Conservation (phyloP, 2,113 vertebrate species). For the Apus apus region DNA sequence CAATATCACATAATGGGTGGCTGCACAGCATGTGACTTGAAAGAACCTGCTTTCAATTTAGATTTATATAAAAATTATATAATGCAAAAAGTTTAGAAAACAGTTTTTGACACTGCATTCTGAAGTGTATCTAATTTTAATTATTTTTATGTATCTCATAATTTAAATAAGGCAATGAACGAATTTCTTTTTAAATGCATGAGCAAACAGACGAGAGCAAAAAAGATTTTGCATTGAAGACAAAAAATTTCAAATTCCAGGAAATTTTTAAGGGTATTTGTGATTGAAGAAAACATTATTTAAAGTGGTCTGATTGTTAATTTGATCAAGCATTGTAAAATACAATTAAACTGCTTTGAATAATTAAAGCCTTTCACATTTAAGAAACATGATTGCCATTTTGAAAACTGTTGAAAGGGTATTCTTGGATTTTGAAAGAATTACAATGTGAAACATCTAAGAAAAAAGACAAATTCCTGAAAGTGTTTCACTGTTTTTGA, state of each 20-base stretch:
- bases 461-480: not conserved
- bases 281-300: not conserved
- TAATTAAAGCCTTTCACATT: not conserved
- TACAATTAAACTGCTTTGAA: not conserved
- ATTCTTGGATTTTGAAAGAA: not conserved
- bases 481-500: not conserved
- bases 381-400: not conserved
- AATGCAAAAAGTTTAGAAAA: not conserved
- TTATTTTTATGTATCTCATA: not conserved
- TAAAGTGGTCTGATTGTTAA: not conserved
- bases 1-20: not conserved
- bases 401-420: not conserved
- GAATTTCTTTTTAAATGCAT: not conserved
- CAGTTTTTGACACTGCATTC: not conserved
- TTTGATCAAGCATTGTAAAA: not conserved
- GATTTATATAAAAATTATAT: not conserved
- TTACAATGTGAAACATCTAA: not conserved
- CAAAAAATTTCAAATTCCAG: not conserved
- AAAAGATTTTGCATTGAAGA: not conserved
- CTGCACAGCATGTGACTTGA: not conserved
- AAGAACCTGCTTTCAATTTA: not conserved
- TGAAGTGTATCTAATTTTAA: not conserved
- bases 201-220: not conserved
- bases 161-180: not conserved
- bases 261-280: not conserved